These are phyloP conservation scores for Chaetodon trifascialis DNA, from an alignment of 2,113 vertebrate genomes.

Conservation along the genomic window DNA sequence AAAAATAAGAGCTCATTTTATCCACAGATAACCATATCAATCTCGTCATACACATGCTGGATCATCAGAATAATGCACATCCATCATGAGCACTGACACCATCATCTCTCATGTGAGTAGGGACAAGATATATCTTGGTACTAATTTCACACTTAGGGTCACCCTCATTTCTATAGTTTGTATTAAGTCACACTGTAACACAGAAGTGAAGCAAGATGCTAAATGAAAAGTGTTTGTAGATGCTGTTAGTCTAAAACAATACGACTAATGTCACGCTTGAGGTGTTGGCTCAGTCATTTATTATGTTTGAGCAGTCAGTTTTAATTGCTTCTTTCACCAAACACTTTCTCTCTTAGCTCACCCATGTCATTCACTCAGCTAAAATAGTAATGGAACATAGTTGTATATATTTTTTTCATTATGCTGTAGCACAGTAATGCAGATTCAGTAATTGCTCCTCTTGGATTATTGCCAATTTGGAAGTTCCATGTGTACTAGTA, in stretches of 20 bases:
- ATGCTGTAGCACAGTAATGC: background rate
- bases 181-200: constrained; percentile 50
- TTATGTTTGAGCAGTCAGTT: constrained; percentile 39
- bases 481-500: background rate
- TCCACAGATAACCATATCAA: constrained; percentile 47
- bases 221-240: constrained; percentile 59
- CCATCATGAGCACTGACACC: constrained; percentile 56
- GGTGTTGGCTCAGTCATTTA: constrained; percentile 21
- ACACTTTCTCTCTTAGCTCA: background rate
- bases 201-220: constrained; percentile 63
- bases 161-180: constrained; percentile 47
- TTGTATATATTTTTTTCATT: background rate
- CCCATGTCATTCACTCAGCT: background rate
- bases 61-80: constrained; percentile 61
- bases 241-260: constrained; percentile 54
- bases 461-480: constrained; percentile 20
- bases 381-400: background rate
- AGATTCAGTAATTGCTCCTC: background rate
- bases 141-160: constrained; percentile 76
- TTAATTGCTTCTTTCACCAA: constrained; percentile 52
- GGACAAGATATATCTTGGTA: constrained; percentile 32
- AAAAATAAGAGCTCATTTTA: constrained; percentile 27
- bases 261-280: constrained; percentile 34
- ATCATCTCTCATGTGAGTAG: constrained; percentile 45
- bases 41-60: constrained; percentile 48